Percentiles rank a stretch among this genome's conserved stretches.
Conservation (phyloP, 2,797 vertebrate genomes). For the Spea hammondii region DNA sequence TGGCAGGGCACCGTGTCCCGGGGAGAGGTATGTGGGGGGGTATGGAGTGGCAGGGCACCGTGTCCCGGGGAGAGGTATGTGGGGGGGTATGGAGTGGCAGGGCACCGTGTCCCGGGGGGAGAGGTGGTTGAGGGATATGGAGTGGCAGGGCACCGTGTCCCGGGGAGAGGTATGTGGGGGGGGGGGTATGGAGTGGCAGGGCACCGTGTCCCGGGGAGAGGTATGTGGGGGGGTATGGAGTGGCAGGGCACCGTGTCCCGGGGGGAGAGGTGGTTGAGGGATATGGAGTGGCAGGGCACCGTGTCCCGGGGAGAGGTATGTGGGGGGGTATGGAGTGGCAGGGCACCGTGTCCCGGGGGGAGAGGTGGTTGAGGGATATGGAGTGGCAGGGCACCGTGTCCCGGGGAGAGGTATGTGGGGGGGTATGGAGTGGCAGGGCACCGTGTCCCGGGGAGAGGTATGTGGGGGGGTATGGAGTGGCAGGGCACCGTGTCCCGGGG, state of each 20-base stretch:
- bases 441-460: neutral
- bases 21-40: no score
- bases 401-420: neutral
- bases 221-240: neutral
- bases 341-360: neutral
- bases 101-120: no score
- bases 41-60: no score
- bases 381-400: neutral
- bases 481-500: neutral
- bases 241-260: no score
- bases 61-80: no score
- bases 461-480: neutral
- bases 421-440: neutral
- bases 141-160: neutral
- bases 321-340: neutral
- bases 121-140: no score
- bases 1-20: no score
- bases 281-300: neutral
- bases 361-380: neutral
- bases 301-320: neutral
- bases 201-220: neutral
- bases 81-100: no score
- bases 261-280: neutral
- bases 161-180: neutral
- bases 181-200: no score